Evolutionary conservation across 37 sponge, comb jelly and placozoan genomes (phyloP).

Genomic region (Petrosia ficiformis): DNA sequence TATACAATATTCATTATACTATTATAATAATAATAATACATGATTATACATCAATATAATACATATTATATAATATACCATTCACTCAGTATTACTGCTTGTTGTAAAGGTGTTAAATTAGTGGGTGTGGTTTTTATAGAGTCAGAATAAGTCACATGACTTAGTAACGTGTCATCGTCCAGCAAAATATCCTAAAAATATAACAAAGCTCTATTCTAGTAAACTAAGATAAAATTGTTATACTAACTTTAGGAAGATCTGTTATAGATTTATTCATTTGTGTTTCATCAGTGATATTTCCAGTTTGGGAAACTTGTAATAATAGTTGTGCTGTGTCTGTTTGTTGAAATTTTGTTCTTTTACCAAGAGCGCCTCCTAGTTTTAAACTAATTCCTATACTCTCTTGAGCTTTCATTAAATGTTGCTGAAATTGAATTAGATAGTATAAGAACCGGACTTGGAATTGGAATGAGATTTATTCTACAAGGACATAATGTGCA

Average conservation of each 20-base stretch:
- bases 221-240: not conserved
- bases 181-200: conserved; percentile 57
- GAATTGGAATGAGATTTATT: not conserved
- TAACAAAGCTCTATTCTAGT: too few species aligned
- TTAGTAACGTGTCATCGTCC: conserved; percentile 75
- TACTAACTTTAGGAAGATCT: conserved; percentile 8
- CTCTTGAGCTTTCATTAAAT: conserved; percentile 34
- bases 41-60: too few species aligned
- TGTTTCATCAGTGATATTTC: not conserved
- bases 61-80: too few species aligned
- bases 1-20: not conserved
- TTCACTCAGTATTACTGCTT: conserved; percentile 62
- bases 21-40: not conserved
- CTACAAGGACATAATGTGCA: too few species aligned
- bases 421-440: conserved; percentile 24
- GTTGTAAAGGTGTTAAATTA: conserved; percentile 52
- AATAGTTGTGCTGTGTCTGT: conserved; percentile 73
- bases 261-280: not conserved
- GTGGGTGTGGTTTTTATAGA: not conserved
- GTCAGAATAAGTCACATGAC: conserved; percentile 50
- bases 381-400: conserved; percentile 9
- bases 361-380: conserved; percentile 79
- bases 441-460: not conserved
- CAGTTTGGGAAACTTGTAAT: conserved; percentile 30
- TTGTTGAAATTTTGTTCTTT: conserved; percentile 85